phyloP scores from a whole-genome alignment of 2,888 invertebrate genomes.

The Proisotoma minuta region DNA sequence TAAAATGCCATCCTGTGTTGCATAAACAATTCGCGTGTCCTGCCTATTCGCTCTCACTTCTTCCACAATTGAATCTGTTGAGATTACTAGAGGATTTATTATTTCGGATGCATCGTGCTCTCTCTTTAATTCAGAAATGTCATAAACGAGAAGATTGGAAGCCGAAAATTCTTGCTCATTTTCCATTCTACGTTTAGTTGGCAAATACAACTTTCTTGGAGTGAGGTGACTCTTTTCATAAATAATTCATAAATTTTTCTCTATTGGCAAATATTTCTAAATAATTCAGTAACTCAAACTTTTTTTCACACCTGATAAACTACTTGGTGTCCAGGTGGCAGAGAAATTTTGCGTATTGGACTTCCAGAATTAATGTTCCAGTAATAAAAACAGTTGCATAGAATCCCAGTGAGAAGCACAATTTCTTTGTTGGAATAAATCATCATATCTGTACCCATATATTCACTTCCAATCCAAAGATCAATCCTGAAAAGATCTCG shows the following conservation, averaged over 20 bases:
- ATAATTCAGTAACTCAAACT: background rate
- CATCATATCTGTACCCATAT: conserved; percentile 13
- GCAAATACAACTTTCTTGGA: background rate
- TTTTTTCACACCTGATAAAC: background rate
- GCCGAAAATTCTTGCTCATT: background rate
- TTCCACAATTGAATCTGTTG: background rate
- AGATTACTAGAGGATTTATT: background rate
- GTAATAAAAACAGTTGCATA: conserved; percentile 11
- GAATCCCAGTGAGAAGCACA: conserved; percentile 13
- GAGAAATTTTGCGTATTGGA: background rate
- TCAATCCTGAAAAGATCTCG: conserved; percentile 13
- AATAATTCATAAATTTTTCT: background rate
- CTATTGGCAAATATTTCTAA: background rate
- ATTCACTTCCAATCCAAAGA: conserved; percentile 14
- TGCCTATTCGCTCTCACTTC: conserved; percentile 8
- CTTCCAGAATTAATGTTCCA: conserved; percentile 9
- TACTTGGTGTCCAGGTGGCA: conserved; percentile 9
- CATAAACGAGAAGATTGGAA: background rate
- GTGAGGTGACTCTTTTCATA: conserved; percentile 4
- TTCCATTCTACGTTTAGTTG: background rate
- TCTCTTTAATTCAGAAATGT: background rate
- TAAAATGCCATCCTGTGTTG: conserved; percentile 7
- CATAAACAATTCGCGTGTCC: conserved; percentile 6
- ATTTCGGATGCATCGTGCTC: background rate
- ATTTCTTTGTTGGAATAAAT: conserved; percentile 5